A percentile compares a stretch with the other conserved stretches of the same genome.
These are phyloP conservation scores for Malaclemys terrapin DNA, from an alignment of 2,113 vertebrate genomes.

Conservation along the genomic window DNA sequence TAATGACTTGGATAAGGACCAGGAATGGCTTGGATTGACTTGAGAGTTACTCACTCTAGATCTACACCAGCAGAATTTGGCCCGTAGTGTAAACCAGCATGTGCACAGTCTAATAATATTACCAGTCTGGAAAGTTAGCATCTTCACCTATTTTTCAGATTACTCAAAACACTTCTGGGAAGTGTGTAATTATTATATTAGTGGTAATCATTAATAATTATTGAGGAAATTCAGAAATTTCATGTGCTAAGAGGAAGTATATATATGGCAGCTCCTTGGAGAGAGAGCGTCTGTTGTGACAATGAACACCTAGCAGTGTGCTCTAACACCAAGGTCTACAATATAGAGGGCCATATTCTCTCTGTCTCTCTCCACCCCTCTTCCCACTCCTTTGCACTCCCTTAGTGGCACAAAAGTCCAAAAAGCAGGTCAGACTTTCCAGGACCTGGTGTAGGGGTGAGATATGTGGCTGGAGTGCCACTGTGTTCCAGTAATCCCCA, in stretches of 20 bases:
- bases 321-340: not conserved
- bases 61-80: not conserved
- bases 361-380: not conserved
- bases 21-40: not conserved
- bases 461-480: not conserved
- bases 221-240: not conserved
- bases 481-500: not conserved
- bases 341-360: not conserved
- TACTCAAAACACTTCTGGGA: not conserved
- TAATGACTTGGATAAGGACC: not conserved
- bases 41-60: not conserved
- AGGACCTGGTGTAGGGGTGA: not conserved
- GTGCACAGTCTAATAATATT: not conserved
- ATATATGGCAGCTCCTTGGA: not conserved
- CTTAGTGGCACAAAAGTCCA: not conserved
- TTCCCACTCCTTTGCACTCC: not conserved
- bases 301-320: not conserved
- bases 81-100: not conserved
- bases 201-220: not conserved
- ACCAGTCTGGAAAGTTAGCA: not conserved
- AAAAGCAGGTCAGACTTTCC: not conserved
- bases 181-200: not conserved
- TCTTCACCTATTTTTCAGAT: not conserved
- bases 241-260: not conserved
- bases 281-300: fast-evolving